A percentile compares a stretch with the other conserved stretches of the same genome.
phyloP scores from a whole-genome alignment of 2,888 invertebrate genomes.

The Oxyteleia sp. region DNA sequence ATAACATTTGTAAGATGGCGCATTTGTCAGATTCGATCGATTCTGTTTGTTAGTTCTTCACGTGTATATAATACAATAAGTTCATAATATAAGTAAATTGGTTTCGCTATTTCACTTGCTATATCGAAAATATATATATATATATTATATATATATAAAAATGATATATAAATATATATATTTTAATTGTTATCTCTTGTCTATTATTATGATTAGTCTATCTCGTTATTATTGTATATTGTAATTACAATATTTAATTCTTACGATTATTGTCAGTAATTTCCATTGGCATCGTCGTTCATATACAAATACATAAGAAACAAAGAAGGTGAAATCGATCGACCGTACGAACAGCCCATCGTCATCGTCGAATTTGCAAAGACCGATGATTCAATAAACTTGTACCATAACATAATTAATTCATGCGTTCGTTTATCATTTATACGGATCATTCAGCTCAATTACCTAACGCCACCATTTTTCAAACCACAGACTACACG shows the following conservation, averaged over 20 bases:
- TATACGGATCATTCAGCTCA: conserved; percentile 43
- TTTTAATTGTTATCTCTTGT: conserved; percentile 84
- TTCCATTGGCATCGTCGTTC: conserved; percentile 69
- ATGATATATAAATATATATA: conserved; percentile 77
- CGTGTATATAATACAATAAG: conserved; percentile 53
- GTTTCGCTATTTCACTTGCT: conserved; percentile 77
- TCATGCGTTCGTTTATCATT: conserved; percentile 40
- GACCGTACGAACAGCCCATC: conserved; percentile 67
- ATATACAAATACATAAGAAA: conserved; percentile 51
- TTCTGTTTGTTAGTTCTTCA: conserved; percentile 45
- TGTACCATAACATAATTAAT: conserved; percentile 78
- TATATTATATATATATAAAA: no score
- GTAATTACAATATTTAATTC: conserved; percentile 77
- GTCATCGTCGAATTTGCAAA: conserved; percentile 79
- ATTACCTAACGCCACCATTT: conserved; percentile 49
- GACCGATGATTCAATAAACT: conserved; percentile 83
- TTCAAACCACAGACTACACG: conserved; percentile 29
- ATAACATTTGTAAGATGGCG: conserved; percentile 42
- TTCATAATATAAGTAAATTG: conserved; percentile 70
- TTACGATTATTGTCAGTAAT: conserved; percentile 40
- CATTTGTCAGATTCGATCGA: conserved; percentile 47
- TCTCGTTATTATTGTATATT: conserved; percentile 83
- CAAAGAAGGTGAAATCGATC: conserved; percentile 52
- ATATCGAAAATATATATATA: conserved; percentile 77
- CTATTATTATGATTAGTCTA: conserved; percentile 81